Conservation (phyloP, 2,797 vertebrate genomes). For the Pantherophis vulpinus region DNA sequence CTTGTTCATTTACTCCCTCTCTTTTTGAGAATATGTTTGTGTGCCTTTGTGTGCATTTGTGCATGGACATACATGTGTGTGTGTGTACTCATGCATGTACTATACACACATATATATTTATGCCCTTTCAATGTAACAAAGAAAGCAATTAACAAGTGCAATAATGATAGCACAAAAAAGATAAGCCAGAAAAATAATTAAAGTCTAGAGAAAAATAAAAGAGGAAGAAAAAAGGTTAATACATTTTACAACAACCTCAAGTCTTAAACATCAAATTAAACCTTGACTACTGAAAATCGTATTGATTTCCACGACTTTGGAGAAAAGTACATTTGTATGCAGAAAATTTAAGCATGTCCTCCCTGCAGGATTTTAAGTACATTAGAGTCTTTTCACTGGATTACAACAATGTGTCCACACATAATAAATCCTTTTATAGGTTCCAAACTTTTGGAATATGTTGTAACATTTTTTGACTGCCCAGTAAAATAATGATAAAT, state of each 20-base stretch:
- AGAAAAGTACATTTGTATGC: neutral
- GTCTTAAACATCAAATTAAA: neutral
- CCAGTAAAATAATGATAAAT: neutral
- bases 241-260: neutral
- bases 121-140: neutral
- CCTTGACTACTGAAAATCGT: neutral
- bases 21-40: neutral
- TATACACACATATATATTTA: neutral
- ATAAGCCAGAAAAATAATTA: neutral
- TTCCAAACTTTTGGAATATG: neutral
- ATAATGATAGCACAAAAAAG: neutral
- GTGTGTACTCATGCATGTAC: neutral
- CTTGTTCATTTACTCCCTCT: neutral
- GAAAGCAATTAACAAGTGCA: neutral
- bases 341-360: neutral
- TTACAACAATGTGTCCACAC: neutral
- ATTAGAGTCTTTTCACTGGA: neutral
- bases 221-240: neutral
- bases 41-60: neutral
- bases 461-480: neutral
- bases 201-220: neutral
- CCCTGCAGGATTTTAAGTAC: neutral
- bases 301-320: neutral
- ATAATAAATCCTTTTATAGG: neutral
- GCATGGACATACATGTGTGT: neutral